Evolutionary conservation across 2,797 vertebrate species (phyloP).

Genomic region (Anolis apletophallus): DNA sequence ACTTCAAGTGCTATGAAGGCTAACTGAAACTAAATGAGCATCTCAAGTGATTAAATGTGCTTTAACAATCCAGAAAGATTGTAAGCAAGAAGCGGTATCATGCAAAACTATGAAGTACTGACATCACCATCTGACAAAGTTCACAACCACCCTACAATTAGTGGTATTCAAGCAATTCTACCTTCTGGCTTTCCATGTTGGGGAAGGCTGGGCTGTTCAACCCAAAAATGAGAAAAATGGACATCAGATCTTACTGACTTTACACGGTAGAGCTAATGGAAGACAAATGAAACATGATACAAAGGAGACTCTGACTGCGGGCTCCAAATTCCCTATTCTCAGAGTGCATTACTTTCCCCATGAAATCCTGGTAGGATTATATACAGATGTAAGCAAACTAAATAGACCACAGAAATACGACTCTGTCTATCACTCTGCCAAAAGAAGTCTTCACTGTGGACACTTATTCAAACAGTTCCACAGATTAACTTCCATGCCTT

Average conservation of each 20-base stretch:
- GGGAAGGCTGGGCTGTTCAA: neutral
- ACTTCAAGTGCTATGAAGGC: neutral
- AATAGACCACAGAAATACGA: slow-evolving; percentile 46
- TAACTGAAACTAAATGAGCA: neutral
- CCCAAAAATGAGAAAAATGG: neutral
- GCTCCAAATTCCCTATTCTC: slow-evolving; percentile 16
- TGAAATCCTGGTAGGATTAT: slow-evolving; percentile 39
- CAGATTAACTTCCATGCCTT: neutral
- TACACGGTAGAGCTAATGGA: neutral
- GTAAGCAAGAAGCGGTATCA: neutral
- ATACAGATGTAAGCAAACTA: slow-evolving; percentile 65
- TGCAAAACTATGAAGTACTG: neutral
- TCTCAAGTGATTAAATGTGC: neutral
- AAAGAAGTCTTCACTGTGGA: slow-evolving; percentile 40
- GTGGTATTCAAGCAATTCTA: neutral
- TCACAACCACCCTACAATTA: neutral
- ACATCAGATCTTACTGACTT: neutral
- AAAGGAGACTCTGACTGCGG: slow-evolving; percentile 13
- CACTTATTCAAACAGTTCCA: slow-evolving; percentile 22
- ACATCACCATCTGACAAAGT: neutral
- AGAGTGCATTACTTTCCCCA: slow-evolving; percentile 30
- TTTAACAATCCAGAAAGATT: neutral
- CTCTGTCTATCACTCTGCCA: neutral
- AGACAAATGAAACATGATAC: slow-evolving; percentile 1
- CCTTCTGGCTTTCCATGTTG: neutral